Evolutionary conservation across 2,113 vertebrate species (phyloP).

Genomic region (Petaurus breviceps): DNA sequence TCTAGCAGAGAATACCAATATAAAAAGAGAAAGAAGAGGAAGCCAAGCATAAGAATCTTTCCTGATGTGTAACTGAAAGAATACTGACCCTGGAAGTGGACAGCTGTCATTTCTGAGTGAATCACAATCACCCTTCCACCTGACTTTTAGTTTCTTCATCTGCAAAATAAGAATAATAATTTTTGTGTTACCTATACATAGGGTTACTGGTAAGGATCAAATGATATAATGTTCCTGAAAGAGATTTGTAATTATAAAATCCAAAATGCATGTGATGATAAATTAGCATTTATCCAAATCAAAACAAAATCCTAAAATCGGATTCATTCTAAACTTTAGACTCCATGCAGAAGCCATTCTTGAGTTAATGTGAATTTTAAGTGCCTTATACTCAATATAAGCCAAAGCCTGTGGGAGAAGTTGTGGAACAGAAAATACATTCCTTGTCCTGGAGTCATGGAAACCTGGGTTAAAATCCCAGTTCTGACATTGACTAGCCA

Average conservation of each 20-base stretch:
- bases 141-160: neutral
- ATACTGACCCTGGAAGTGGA: neutral
- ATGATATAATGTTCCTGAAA: neutral
- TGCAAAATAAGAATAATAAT: neutral
- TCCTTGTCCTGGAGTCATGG: neutral
- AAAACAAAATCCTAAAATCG: neutral
- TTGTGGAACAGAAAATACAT: neutral
- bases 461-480: neutral
- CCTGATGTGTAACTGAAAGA: neutral
- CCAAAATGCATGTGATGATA: neutral
- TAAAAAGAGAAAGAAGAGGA: constrained; percentile 10
- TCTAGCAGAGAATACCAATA: constrained; percentile 5
- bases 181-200: neutral
- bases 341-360: neutral
- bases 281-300: neutral
- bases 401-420: neutral
- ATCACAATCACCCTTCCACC: neutral
- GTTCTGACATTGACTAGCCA: neutral
- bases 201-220: neutral
- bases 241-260: neutral
- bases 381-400: neutral
- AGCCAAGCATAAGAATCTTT: constrained; percentile 22
- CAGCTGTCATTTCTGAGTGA: neutral
- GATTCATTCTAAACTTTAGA: neutral
- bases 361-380: neutral